Percentiles rank a stretch among this genome's conserved stretches.
phyloP scores from a whole-genome alignment of 2,113 vertebrate genomes.

The Erinaceus europaeus region DNA sequence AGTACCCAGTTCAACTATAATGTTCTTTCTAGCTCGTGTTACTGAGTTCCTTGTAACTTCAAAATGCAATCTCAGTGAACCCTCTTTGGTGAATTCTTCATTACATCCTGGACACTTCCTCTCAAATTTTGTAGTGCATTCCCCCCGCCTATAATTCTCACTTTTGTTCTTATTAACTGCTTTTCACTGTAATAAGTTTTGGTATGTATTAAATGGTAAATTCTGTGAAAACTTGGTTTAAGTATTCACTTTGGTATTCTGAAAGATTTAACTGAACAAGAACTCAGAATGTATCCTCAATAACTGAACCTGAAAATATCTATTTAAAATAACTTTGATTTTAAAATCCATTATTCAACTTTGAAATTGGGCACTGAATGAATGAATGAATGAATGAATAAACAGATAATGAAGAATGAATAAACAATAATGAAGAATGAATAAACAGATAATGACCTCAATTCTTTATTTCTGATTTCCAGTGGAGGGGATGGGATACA shows the following conservation, averaged over 20 bases:
- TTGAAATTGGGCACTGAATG: neutral
- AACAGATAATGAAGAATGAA: too few relatives aligned
- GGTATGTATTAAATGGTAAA: neutral
- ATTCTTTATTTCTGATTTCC: too few relatives aligned
- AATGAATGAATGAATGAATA: too few relatives aligned
- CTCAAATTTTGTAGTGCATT: neutral
- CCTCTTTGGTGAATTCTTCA: neutral
- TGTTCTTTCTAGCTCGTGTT: neutral
- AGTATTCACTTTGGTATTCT: neutral
- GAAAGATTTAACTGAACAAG: neutral
- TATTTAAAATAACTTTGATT: conserved; percentile 15
- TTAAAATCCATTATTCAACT: neutral
- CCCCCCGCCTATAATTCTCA: neutral
- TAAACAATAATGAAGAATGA: too few relatives aligned
- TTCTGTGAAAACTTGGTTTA: neutral
- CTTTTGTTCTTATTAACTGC: neutral
- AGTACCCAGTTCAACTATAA: neutral
- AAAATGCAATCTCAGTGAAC: neutral
- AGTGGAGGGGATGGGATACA: too few relatives aligned
- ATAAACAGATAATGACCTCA: too few relatives aligned
- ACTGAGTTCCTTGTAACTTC: neutral
- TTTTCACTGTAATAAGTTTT: neutral
- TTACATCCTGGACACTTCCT: neutral
- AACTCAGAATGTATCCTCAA: neutral
- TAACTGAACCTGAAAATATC: neutral